phyloP scores from a whole-genome alignment of 2,113 vertebrate species.

The Prochilodus magdalenae region DNA sequence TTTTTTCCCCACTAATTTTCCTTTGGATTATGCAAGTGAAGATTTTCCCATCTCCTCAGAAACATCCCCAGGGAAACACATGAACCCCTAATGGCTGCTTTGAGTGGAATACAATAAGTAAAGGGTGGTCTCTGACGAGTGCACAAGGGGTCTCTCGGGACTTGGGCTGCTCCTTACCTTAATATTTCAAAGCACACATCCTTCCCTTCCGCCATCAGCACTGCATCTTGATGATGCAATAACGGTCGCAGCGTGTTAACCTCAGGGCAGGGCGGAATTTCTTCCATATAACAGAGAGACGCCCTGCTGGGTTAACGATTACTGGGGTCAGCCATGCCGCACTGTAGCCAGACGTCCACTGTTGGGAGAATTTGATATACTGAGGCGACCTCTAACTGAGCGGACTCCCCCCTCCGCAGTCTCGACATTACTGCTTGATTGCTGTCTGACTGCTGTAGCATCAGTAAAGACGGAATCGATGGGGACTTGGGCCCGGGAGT shows the following conservation, averaged over 20 bases:
- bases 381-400: slow-evolving; percentile 1
- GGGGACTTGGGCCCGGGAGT: slow-evolving; percentile 23
- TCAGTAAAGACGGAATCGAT: slow-evolving; percentile 38
- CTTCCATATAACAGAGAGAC: slow-evolving; percentile 10
- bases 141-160: not conserved
- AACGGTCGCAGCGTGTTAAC: not conserved
- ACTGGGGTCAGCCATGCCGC: slow-evolving; percentile 16
- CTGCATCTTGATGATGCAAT: slow-evolving; percentile 2
- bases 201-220: not conserved
- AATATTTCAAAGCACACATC: not conserved
- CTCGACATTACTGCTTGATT: slow-evolving; percentile 20
- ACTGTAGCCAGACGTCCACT: not conserved
- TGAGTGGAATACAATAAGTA: no score
- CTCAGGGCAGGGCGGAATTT: slow-evolving; percentile 11
- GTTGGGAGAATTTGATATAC: slow-evolving; percentile 19
- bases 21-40: no score
- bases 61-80: no score
- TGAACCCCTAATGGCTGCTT: no score
- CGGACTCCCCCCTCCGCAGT: not conserved
- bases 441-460: slow-evolving; percentile 33
- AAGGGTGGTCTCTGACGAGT: not conserved
- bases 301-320: slow-evolving; percentile 30
- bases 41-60: no score
- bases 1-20: no score
- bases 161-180: not conserved